phyloP scores from a whole-genome alignment of 2,797 vertebrate genomes.

The Neopelma chrysocephalum region DNA sequence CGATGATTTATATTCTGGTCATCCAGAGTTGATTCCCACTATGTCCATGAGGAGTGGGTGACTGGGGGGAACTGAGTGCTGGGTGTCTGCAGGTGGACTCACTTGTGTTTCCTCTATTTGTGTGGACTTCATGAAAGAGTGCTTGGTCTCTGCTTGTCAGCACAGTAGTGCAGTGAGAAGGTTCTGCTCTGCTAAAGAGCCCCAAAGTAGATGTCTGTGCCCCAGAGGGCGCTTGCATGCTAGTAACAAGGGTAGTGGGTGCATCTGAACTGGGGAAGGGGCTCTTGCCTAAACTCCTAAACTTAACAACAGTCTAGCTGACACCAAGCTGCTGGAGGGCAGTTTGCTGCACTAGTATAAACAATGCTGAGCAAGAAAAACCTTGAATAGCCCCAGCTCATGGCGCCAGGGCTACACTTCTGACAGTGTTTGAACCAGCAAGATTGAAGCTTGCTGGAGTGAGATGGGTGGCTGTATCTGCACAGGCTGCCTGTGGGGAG shows the following conservation, averaged over 20 bases:
- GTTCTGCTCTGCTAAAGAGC: neutral
- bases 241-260: rapidly evolving
- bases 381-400: neutral
- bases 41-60: rapidly evolving
- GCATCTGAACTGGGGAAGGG: neutral
- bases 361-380: neutral
- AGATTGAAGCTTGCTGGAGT: neutral
- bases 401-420: neutral
- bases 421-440: rapidly evolving
- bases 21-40: neutral
- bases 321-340: neutral
- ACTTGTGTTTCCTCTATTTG: neutral
- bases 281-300: neutral
- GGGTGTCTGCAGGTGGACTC: neutral
- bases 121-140: neutral
- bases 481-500: neutral
- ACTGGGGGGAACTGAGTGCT: rapidly evolving
- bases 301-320: neutral
- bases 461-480: neutral
- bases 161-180: neutral
- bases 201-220: neutral
- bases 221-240: neutral
- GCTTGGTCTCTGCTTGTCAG: neutral
- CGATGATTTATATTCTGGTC: neutral
- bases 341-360: neutral